Conservation (phyloP, 2,113 vertebrate species). For the Nycticryphes semicollaris region DNA sequence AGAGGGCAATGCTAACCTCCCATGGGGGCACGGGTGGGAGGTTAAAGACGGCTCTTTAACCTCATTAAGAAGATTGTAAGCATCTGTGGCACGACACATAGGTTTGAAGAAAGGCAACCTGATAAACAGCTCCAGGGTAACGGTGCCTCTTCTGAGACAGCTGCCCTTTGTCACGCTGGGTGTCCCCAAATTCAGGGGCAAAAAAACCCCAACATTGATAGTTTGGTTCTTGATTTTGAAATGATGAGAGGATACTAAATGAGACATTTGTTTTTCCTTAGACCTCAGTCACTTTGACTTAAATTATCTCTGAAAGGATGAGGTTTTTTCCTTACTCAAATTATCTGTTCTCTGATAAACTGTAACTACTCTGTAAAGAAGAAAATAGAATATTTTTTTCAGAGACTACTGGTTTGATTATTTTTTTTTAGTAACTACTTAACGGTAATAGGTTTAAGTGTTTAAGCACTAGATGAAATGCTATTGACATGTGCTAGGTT, state of each 20-base stretch:
- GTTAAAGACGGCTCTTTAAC: neutral
- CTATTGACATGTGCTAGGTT: neutral
- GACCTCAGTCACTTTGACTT: neutral
- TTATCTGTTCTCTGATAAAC: neutral
- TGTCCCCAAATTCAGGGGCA: neutral
- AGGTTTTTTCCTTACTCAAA: neutral
- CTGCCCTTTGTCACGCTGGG: neutral
- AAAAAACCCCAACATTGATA: neutral
- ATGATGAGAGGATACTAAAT: neutral
- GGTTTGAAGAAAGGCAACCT: neutral
- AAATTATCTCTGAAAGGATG: neutral
- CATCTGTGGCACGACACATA: neutral
- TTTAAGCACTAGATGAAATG: slow-evolving; percentile 4
- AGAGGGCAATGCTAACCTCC: fast-evolving
- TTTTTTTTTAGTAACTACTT: slow-evolving; percentile 28
- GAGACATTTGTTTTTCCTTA: neutral
- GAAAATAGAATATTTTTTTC: neutral
- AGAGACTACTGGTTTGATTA: neutral
- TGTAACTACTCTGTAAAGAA: neutral
- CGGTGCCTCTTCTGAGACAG: neutral
- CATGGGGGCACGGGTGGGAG: neutral
- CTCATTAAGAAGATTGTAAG: neutral
- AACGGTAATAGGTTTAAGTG: slow-evolving; percentile 20
- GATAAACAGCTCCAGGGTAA: neutral
- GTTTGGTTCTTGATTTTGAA: neutral